Conservation (phyloP, 1,140 invertebrate genomes). For the Tribolium madens region DNA sequence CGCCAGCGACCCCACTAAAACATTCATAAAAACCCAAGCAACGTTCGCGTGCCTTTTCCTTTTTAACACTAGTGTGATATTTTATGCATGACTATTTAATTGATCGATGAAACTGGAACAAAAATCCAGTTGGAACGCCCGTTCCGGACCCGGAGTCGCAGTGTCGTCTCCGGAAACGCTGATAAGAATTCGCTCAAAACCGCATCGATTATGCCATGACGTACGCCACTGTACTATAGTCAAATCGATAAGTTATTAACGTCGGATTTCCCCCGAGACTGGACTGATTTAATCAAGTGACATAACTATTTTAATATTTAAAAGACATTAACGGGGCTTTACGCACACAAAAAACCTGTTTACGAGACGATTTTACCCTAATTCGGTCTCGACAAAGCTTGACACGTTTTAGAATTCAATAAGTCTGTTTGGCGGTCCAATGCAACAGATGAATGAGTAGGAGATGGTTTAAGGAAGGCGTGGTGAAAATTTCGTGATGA, state of each 20-base stretch:
- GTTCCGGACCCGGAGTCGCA: conserved; percentile 11
- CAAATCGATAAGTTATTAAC: conserved; percentile 29
- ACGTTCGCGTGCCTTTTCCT: not conserved
- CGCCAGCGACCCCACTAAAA: not conserved
- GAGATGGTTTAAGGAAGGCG: not conserved
- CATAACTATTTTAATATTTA: conserved; percentile 27
- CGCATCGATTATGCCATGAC: conserved; percentile 22
- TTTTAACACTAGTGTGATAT: not conserved
- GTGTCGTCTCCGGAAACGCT: not conserved
- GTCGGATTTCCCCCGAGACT: conserved; percentile 1
- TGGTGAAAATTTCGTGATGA: too few relatives aligned
- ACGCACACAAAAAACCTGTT: conserved; percentile 3
- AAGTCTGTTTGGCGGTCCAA: not conserved
- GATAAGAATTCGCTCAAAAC: conserved; percentile 8
- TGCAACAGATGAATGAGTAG: not conserved
- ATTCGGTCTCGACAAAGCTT: too few relatives aligned
- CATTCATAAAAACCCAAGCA: not conserved
- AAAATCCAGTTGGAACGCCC: not conserved
- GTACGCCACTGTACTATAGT: not conserved
- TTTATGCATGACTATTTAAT: conserved; percentile 14
- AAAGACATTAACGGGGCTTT: conserved; percentile 20
- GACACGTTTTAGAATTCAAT: not conserved
- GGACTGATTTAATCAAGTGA: conserved; percentile 33
- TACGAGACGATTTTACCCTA: not conserved
- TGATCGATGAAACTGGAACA: not conserved